Percentiles rank a stretch among this genome's conserved stretches.
These are phyloP conservation scores for Drosophila nasuta DNA, from an alignment of 1,140 invertebrate genomes.

Conservation along the genomic window DNA sequence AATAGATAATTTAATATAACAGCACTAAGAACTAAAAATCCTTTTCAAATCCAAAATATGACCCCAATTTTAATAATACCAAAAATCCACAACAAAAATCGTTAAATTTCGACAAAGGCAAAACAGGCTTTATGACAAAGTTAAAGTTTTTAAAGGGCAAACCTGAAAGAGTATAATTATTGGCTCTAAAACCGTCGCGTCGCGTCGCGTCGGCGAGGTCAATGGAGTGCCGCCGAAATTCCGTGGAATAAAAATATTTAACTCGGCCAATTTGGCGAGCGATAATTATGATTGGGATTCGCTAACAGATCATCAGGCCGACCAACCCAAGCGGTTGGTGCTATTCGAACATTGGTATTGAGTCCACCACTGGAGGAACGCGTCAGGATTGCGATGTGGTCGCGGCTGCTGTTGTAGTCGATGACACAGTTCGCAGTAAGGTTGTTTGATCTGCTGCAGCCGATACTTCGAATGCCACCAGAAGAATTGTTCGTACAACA, in stretches of 20 bases:
- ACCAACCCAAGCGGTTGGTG: background rate
- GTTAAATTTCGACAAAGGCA: background rate
- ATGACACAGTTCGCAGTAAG: constrained; percentile 56
- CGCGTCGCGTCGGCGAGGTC: constrained; percentile 50
- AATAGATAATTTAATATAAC: no score
- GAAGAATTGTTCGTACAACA: constrained; percentile 48
- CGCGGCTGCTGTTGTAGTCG: background rate
- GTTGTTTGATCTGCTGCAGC: constrained; percentile 22
- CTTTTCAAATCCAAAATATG: background rate
- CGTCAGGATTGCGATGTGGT: background rate
- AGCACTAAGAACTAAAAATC: no score
- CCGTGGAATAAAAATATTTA: constrained; percentile 64
- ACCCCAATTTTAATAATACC: background rate
- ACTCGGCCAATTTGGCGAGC: constrained; percentile 63
- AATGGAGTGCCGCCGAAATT: constrained; percentile 74
- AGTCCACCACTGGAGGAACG: constrained; percentile 59
- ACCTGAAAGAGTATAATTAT: constrained; percentile 48
- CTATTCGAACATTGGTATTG: constrained; percentile 50
- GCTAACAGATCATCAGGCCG: constrained; percentile 5
- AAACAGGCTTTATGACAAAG: constrained; percentile 21
- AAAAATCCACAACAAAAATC: constrained; percentile 16
- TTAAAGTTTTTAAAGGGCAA: background rate
- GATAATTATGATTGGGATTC: constrained; percentile 67
- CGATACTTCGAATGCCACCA: constrained; percentile 57
- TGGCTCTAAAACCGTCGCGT: constrained; percentile 24